Base-by-base conservation (phyloP, 37 sponge, comb jelly and placozoan species). In the Ephydatia muelleri region DNA sequence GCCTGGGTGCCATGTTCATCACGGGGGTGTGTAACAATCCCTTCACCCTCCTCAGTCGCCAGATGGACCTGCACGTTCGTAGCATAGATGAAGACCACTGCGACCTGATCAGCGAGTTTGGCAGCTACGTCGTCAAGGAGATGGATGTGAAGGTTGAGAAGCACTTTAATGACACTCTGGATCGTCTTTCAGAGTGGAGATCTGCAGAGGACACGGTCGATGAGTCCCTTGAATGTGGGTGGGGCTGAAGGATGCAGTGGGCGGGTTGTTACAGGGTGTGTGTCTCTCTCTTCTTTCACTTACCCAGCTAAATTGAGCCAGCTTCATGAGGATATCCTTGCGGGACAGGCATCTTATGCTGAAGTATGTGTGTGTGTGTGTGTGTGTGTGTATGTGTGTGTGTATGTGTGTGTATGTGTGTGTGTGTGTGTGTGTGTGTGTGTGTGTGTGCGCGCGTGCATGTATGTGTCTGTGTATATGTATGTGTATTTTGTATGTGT, bases 1-100 rank as follows among this genome's bases (percentile, higher is more conserved):
- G 88, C 30, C 27, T 84, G 77, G 96, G 96, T 14, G 96, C 96
- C 80, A 92, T 92, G 93, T 91, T 95, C 72, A 86, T 95, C 35
- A 95, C 93, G 13, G 96, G 96, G 25, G 76, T 92, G 30, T 79
- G 72, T 80, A 95, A 92, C 40, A 95, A 95, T 78, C 96, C 96
- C 43, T 67, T 92, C 67, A 90, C 91, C n/a, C 79, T 92, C 12
- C 75, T 95, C 19, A 47, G 83, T 25, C 80, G 84, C 29, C 96
- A 95, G 83, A 73, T 88, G 70, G 96, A 80, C 0, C 32, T 85
- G 19, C 82, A 68, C 21, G 65, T 90, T 23, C 81, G 76, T 27
- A 33, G 68, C 5, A 90, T 88, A 33, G 72, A 85, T 23, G 95
- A 95, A 34, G 93, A 90, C 74, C 48, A 65, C 30, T 95, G 96